These are phyloP conservation scores for Heterodera filipjevi DNA, from an alignment of 2,888 invertebrate species.

Conservation along the genomic window DNA sequence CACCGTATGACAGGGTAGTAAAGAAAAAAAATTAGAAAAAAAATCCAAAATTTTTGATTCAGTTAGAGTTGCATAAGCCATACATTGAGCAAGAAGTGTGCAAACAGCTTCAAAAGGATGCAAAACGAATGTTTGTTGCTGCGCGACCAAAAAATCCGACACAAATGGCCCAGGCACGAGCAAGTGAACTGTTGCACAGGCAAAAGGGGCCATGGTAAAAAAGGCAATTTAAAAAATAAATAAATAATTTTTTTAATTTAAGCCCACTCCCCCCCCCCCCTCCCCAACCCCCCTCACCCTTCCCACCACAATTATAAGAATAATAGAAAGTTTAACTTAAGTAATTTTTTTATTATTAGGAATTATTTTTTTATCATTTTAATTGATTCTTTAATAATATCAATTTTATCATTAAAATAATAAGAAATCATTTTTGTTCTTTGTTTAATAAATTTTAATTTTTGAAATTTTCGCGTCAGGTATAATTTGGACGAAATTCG, in stretches of 20 bases:
- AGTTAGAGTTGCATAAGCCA: slow-evolving; percentile 24
- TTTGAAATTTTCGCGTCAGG: slow-evolving; percentile 11
- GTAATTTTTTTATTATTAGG: too few relatives aligned
- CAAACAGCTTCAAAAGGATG: slow-evolving; percentile 22
- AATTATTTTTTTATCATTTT: too few relatives aligned
- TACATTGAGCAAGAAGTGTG: slow-evolving; percentile 17
- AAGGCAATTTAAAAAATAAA: neutral
- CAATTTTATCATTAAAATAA: too few relatives aligned
- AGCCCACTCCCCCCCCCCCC: too few relatives aligned
- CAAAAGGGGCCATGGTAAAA: neutral
- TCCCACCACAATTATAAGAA: too few relatives aligned
- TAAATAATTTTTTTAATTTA: too few relatives aligned
- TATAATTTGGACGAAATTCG: slow-evolving; percentile 36
- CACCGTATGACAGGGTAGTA: slow-evolving; percentile 22
- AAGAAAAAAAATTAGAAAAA: neutral
- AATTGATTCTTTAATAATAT: too few relatives aligned
- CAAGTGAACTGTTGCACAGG: slow-evolving; percentile 15
- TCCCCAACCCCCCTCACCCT: too few relatives aligned
- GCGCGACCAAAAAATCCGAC: neutral
- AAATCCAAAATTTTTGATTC: neutral
- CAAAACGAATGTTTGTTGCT: neutral
- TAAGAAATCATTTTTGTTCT: neutral
- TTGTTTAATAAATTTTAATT: too few relatives aligned
- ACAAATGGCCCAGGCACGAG: slow-evolving; percentile 15
- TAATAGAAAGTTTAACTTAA: too few relatives aligned